phyloP scores from a whole-genome alignment of 2,797 vertebrate species.

The Natrix natrix region DNA sequence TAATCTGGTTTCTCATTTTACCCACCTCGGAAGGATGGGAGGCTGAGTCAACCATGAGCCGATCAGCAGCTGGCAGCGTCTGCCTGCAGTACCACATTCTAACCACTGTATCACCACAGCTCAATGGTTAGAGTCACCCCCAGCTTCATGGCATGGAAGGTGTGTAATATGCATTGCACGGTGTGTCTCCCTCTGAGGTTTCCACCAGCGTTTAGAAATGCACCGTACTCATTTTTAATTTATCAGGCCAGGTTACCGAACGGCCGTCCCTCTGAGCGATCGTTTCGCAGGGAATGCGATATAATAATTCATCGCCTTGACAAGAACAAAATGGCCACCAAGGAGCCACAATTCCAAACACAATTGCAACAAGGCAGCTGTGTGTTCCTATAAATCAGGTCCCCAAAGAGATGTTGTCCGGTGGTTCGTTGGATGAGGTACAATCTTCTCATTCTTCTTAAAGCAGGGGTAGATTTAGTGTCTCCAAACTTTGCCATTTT shows the following conservation, averaged over 20 bases:
- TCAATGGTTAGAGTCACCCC: too few species aligned
- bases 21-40: too few species aligned
- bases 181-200: neutral
- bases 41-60: too few species aligned
- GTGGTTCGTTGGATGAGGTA: neutral
- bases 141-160: neutral
- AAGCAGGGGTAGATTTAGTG: constrained; percentile 3
- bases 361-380: constrained; percentile 20
- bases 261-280: neutral
- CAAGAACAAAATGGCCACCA: constrained; percentile 24
- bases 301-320: constrained; percentile 19
- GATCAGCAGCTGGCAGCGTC: too few species aligned
- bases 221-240: constrained; percentile 11
- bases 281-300: constrained; percentile 1
- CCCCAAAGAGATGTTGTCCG: constrained; percentile 4
- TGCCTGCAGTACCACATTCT: too few species aligned
- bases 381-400: constrained; percentile 16
- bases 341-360: constrained; percentile 21
- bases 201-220: neutral
- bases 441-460: constrained; percentile 8
- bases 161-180: neutral
- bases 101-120: too few species aligned
- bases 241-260: neutral
- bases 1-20: too few species aligned
- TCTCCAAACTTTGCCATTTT: neutral